phyloP scores from a whole-genome alignment of 2,113 vertebrate species.

The Azemiops feae region DNA sequence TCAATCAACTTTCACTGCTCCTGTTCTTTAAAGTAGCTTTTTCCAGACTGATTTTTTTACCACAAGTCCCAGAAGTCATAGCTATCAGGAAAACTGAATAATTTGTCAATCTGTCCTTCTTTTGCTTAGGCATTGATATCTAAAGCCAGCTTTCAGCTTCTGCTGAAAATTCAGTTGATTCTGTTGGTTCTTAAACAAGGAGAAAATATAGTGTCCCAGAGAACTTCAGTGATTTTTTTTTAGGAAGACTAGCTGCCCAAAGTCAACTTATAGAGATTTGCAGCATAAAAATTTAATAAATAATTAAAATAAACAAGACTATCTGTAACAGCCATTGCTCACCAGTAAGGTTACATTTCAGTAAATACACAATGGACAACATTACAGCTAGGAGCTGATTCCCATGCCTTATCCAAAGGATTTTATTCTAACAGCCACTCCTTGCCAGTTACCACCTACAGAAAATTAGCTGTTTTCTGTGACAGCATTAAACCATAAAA shows the following conservation, averaged over 20 bases:
- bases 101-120: neutral
- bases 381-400: neutral
- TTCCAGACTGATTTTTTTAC: neutral
- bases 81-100: neutral
- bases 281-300: neutral
- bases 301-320: neutral
- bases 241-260: neutral
- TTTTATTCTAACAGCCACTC: neutral
- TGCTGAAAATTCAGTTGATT: neutral
- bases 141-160: neutral
- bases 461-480: neutral
- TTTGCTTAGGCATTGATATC: neutral
- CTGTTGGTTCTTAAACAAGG: neutral
- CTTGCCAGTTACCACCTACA: neutral
- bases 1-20: neutral
- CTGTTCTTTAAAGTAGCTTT: neutral
- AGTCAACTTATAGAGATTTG: neutral
- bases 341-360: neutral
- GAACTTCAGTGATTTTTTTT: neutral
- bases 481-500: neutral
- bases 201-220: neutral
- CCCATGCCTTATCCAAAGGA: neutral
- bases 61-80: neutral
- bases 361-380: neutral
- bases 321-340: neutral